Evolutionary conservation across 2,797 vertebrate species (phyloP), one percentile per base, ranked within the genome.

Genomic region (Sebastes hopkinsi): DNA sequence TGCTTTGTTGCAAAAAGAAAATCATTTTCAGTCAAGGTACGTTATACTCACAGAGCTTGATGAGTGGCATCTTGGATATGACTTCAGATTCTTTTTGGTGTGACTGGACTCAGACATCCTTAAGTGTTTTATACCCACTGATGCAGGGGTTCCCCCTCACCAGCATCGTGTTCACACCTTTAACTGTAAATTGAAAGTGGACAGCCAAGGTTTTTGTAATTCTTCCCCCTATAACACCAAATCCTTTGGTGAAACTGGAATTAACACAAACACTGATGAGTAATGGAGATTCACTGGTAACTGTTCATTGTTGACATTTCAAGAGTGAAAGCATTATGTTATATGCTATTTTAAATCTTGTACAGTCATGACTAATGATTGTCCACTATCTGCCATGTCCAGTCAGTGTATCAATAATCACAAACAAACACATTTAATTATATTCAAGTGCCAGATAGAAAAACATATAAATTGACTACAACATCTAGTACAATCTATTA

Each of bases 31-130:
- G 16, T 55, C 11, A 60, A 22, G 30, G 8, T 29, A 9, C 1
- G 2, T 38, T 7, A 60, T 92, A 95, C 94, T 95, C 82, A 95
- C 95, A 92, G 68, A 89, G 88, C 34, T 83, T 92, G 68, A 83
- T 2, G 46, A 83, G 50, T 5, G 79, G 27, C 88, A 93, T 91
- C 82, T 93, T 94, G 29, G 50, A 71, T 79, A 29, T 12, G 56
- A 46, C 20, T 61, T 77, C n/a, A 23, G 76, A 58, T 80, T 77
- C 20, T 75, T 75, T 75, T 73, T 36, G 58, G 23, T 80, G 81
- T 89, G 88, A 36, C 50, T 81, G 54, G 61, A 22, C 38, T 77
- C 59, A 56, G 67, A 46, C 30, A 64, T 85, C 66, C 67, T 69
- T 61, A 64, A 54, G 62, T 66, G 52, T 79, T 94, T 88, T 95